A percentile compares a stretch with the other conserved stretches of the same genome.
phyloP scores from a whole-genome alignment of 2,113 vertebrate genomes.

The Ptilorrhoa leucosticta region DNA sequence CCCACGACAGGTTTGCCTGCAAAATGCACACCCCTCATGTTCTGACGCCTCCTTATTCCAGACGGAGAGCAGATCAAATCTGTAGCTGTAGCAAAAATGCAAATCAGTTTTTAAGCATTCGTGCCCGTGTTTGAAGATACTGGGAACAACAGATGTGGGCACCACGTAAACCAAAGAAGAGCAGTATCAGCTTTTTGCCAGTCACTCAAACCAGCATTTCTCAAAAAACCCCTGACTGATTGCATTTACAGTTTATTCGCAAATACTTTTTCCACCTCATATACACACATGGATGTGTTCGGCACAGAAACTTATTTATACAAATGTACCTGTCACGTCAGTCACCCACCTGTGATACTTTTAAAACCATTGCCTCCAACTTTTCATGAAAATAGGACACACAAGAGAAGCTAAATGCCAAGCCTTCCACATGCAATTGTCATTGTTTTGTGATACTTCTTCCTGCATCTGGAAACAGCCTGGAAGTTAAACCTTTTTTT shows the following conservation, averaged over 20 bases:
- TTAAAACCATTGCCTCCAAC: not conserved
- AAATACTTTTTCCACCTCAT: not conserved
- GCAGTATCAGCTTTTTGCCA: not conserved
- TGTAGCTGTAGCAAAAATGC: not conserved
- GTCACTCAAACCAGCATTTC: not conserved
- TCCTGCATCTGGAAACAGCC: not conserved
- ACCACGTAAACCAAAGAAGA: not conserved
- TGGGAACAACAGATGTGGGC: not conserved
- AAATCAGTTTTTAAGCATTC: not conserved
- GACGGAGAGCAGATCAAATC: not conserved
- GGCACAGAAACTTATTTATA: not conserved
- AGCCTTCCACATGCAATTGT: not conserved
- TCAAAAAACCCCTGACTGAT: accelerated
- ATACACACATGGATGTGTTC: not conserved
- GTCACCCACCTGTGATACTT: not conserved
- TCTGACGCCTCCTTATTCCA: accelerated
- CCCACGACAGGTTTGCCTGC: not conserved
- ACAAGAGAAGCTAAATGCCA: not conserved
- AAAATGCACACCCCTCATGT: not conserved
- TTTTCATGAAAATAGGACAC: not conserved
- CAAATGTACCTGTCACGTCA: not conserved
- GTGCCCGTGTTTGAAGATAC: not conserved
- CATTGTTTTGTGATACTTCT: not conserved
- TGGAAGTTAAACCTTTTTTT: not conserved
- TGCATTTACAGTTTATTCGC: not conserved